Evolutionary conservation across 2,113 vertebrate species (phyloP).

Genomic region (Vulpes ferrilata): DNA sequence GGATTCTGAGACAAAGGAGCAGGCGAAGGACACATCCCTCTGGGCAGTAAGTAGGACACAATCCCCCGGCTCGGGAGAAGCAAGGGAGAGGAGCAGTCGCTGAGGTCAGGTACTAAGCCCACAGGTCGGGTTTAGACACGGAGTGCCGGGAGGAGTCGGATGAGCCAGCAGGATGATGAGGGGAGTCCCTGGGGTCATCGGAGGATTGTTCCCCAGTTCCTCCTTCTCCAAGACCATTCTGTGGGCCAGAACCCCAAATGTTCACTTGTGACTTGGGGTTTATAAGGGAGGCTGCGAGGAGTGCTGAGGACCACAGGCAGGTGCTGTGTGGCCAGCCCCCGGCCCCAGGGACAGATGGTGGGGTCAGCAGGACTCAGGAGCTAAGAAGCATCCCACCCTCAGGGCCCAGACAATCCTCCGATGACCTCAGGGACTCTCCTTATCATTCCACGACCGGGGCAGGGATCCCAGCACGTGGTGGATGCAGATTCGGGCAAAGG

Average conservation of each 20-base stretch:
- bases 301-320: not conserved
- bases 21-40: too few species aligned
- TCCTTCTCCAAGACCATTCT: not conserved
- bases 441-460: too few species aligned
- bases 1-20: too few species aligned
- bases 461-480: too few species aligned
- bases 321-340: not conserved
- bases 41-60: too few species aligned
- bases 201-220: not conserved
- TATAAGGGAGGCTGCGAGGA: not conserved
- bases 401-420: too few species aligned
- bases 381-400: not conserved
- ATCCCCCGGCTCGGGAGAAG: not conserved
- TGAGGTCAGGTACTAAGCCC: fast-evolving
- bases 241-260: not conserved
- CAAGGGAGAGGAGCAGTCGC: not conserved
- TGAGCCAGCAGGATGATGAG: not conserved
- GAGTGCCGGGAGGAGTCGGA: not conserved
- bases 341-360: fast-evolving
- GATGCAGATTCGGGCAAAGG: too few species aligned
- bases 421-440: too few species aligned
- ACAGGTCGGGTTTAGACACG: not conserved
- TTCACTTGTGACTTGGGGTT: not conserved
- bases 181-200: not conserved
- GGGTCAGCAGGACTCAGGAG: fast-evolving